These are phyloP conservation scores for Idris sp. DNA, from an alignment of 1,140 invertebrate species.

Conservation along the genomic window DNA sequence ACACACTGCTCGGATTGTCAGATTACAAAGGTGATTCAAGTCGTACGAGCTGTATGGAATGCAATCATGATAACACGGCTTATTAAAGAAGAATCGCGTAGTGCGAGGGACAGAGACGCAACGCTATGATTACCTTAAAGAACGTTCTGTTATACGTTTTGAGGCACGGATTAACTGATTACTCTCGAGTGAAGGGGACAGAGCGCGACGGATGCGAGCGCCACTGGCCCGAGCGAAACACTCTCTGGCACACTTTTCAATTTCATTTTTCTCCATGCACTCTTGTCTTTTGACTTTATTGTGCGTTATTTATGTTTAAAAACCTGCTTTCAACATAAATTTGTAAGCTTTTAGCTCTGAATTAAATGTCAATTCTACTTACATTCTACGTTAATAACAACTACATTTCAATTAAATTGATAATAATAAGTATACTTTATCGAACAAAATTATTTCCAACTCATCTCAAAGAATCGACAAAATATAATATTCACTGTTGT, in stretches of 20 bases:
- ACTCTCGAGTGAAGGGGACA: constrained; percentile 47
- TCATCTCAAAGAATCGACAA: too few species aligned
- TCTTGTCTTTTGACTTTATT: constrained; percentile 28
- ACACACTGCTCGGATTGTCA: constrained; percentile 44
- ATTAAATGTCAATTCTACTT: too few species aligned
- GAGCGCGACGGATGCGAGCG: constrained; percentile 28
- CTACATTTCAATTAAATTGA: too few species aligned
- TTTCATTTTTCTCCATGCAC: constrained; percentile 34
- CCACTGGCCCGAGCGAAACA: constrained; percentile 29
- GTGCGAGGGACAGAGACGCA: constrained; percentile 29
- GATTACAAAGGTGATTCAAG: constrained; percentile 57
- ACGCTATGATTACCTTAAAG: constrained; percentile 46
- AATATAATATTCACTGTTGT: too few species aligned
- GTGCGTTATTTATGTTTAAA: too few species aligned
- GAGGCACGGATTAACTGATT: constrained; percentile 55
- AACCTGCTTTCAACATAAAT: too few species aligned
- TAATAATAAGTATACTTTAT: too few species aligned
- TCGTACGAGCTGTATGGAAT: constrained; percentile 55
- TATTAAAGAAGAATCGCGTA: constrained; percentile 46
- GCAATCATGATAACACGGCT: constrained; percentile 60
- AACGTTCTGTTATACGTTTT: constrained; percentile 53
- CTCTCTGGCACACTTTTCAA: constrained; percentile 52
- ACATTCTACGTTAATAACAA: too few species aligned
- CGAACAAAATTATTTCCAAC: too few species aligned
- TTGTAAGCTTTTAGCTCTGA: too few species aligned